Base-by-base conservation (phyloP, 2,113 vertebrate species). In the Spheniscus mendiculus region DNA sequence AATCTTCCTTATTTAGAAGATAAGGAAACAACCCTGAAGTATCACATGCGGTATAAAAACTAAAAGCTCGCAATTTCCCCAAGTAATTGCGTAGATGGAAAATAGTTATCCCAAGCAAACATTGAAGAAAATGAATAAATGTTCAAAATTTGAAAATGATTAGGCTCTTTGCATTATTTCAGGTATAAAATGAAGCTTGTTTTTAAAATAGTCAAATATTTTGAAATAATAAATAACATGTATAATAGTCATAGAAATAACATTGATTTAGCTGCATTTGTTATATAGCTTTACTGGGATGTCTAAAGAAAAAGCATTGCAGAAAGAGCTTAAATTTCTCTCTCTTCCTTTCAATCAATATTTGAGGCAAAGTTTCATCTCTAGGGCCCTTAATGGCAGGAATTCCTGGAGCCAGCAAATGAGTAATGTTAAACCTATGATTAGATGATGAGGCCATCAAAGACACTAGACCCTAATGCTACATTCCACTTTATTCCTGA, bases 401-500 rank as follows among this genome's bases (percentile, higher is more conserved):
- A 99, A 99, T 99, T 99, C 98, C 98, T 98, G 98, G 98, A 99
- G 99, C 99, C 98, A 97, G 97, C 97, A 98, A 98, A 98, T 98
- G 98, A 98, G 99, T 99, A 99, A 99, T 99, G 99, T 98, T 99
- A 99, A 99, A 99, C 99, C 98, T 98, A 98, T 98, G 98, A 99
- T 99, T 98, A 97, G 98, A 98, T 98, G 98, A 97, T 97, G 98
- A 98, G 98, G 97, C 98, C 98, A 98, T 99, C 98, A 98, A 98
- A 98, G 95, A 98, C 98, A 98, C 97, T 93, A 98, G 96, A 98
- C 96, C 97, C 97, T 98, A 98, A 98, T 98, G 98, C 98, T 98
- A 97, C 97, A 98, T 97, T 98, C 97, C 89, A 97, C 88, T 97
- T 97, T 97, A 97, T 95, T 96, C 93, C 93, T 97, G 95, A 96